Evolutionary conservation across 1,140 invertebrate species (phyloP), one percentile per base, ranked within the genome.

Genomic region (Saccostrea glomerata): DNA sequence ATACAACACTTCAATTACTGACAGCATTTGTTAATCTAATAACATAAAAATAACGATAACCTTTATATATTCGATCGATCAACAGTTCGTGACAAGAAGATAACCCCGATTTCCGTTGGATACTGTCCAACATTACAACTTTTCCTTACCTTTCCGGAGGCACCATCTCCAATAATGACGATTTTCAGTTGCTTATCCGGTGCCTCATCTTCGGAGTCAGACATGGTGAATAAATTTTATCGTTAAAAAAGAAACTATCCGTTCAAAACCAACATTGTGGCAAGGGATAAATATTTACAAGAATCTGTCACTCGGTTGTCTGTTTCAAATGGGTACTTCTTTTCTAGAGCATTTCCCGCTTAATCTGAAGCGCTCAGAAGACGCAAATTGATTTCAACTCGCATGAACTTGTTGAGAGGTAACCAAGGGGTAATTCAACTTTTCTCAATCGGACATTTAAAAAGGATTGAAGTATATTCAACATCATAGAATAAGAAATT

Each of bases 91-190:
- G 70, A 77, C 70, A 77, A 12, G 30, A 1, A 77, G 70, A 77
- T 77, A 25, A 77, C 12, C 70, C 60, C 9, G 23, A 63, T 77
- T 77, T 30, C 12, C 70, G 70, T 77, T 77, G 70, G 70, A 77
- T 77, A 77, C 70, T 77, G 70, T 77, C 70, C 66, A 73, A 90
- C 73, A 83, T 12, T 55, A 23, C 3, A 54, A 56, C 36, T 60
- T 47, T 60, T 58, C 17, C 25, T 96, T 96, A 98, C 98, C 96
- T 98, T 98, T 92, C 98, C 98, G 92, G 96, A 96, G 90, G 96
- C 96, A 82, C 97, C 96, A 94, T 98, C 97, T 23, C 98, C 98
- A 90, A 98, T 95, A 84, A 98, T 94, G 30, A 97, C 97, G 92
- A 98, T 96, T 95, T 98, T 98, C 87, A 98, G 93, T 93, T 97